A percentile compares a stretch with the other conserved stretches of the same genome.
These are phyloP conservation scores for Tadarida brasiliensis DNA, from an alignment of 2,797 vertebrate species.

Conservation along the genomic window DNA sequence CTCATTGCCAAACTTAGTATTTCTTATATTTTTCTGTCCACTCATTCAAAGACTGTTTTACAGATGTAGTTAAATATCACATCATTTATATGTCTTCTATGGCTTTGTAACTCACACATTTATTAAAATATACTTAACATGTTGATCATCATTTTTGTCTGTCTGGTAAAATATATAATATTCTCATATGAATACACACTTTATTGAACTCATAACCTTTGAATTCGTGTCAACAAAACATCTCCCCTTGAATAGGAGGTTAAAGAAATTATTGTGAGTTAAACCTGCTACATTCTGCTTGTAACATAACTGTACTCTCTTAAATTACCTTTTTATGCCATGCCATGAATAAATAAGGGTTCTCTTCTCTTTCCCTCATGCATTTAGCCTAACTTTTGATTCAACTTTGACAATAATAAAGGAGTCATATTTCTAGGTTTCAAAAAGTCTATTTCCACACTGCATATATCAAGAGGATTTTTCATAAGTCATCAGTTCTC, in stretches of 20 bases:
- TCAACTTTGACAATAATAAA: slow-evolving; percentile 26
- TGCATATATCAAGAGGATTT: neutral
- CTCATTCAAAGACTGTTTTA: neutral
- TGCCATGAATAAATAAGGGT: neutral
- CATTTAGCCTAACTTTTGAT: neutral
- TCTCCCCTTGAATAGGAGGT: neutral
- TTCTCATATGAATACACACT: neutral
- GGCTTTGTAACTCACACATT: neutral
- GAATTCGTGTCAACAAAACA: slow-evolving; percentile 25
- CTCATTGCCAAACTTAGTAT: neutral
- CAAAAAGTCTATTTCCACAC: slow-evolving; percentile 20
- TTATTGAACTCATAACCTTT: neutral
- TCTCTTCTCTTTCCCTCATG: neutral
- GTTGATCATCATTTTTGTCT: neutral
- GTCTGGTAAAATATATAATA: neutral
- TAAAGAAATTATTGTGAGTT: neutral
- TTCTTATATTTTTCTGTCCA: neutral
- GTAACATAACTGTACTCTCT: neutral
- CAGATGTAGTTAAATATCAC: neutral
- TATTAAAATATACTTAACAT: neutral
- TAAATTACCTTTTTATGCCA: neutral
- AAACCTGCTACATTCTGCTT: neutral
- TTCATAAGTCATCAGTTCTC: slow-evolving; percentile 38
- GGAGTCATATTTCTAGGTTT: slow-evolving; percentile 2
- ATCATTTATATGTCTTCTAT: neutral